These are phyloP conservation scores for Xanthorhoe spadicearia DNA, from an alignment of 2,888 invertebrate genomes.

Conservation along the genomic window DNA sequence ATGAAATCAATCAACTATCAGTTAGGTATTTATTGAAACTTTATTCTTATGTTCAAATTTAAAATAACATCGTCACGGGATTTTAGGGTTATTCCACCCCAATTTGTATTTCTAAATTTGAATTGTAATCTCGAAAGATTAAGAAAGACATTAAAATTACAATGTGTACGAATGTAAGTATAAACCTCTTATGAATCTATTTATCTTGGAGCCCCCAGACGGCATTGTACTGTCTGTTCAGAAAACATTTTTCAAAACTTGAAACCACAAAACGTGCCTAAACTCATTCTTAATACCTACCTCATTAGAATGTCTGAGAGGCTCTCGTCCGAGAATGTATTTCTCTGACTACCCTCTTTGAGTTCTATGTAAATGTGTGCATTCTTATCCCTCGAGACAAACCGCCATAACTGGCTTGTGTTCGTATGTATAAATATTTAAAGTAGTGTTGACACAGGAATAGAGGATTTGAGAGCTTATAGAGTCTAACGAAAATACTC, in stretches of 20 bases:
- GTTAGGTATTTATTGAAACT: no score
- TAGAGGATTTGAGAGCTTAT: conserved; percentile 5
- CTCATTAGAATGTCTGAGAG: conserved; percentile 77
- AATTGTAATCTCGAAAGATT: no score
- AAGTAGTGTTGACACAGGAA: conserved; percentile 29
- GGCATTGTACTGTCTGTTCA: neutral
- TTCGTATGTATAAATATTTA: conserved; percentile 37
- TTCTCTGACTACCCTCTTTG: conserved; percentile 63
- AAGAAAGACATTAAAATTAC: no score
- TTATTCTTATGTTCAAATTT: no score
- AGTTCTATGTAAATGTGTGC: conserved; percentile 62
- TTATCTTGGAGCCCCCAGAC: neutral
- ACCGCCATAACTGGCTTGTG: conserved; percentile 38
- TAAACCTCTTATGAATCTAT: neutral
- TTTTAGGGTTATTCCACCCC: no score
- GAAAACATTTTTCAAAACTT: conserved; percentile 25
- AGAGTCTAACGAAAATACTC: neutral
- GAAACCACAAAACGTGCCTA: conserved; percentile 36
- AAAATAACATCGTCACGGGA: no score
- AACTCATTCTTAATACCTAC: conserved; percentile 55
- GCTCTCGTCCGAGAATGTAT: conserved; percentile 62
- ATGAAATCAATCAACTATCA: no score
- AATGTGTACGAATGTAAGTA: neutral
- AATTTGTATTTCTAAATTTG: no score
- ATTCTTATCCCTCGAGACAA: conserved; percentile 47